Evolutionary conservation across 2,113 vertebrate genomes (phyloP), one percentile per base, ranked within the genome.

Genomic region (Psophia crepitans): DNA sequence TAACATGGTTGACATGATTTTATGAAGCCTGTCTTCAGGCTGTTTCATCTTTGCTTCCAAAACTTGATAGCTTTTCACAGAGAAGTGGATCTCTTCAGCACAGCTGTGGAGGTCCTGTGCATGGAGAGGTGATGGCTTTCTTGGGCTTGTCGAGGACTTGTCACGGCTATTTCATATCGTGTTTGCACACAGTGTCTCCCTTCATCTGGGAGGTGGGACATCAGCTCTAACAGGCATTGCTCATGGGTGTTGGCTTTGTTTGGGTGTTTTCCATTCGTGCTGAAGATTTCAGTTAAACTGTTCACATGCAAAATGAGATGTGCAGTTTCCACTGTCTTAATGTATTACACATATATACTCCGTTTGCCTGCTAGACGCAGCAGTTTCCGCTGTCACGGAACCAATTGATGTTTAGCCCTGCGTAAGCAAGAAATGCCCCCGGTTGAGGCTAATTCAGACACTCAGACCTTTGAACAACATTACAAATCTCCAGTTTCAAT

Each of bases 11-110:
- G 81, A 53, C 5, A 1, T 69, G 39, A 68, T 48, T 84, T 87
- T 81, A 56, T 19, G 56, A 71, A 81, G 37, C 27, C 85, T 74
- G 21, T 21, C 33, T 79, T 91, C 41, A 41, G 48, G 23, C 27
- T 91, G 4, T 89, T 95, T 89, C 69, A 90, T 89, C 71, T 95
- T 71, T 89, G 35, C 33, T 75, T 89, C 53, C 73, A 48, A 53
- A 77, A 51, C 37, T 43, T 49, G 19, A 20, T 9, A 58, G 44
- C 24, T 92, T 93, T 76, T 75, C 48, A 28, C 33, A 61, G 33
- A 24, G 80, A 41, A 44, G 48, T 49, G 39, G 20, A 37, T 90
- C 35, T 80, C 54, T 51, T 51, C 64, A 54, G 49, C 37, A 37
- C 8, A 83, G 44, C 39, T 73, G 30, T 1, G 2, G 28, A 66